phyloP scores from a whole-genome alignment of 2,888 invertebrate genomes.

The Hemithea aestivaria region DNA sequence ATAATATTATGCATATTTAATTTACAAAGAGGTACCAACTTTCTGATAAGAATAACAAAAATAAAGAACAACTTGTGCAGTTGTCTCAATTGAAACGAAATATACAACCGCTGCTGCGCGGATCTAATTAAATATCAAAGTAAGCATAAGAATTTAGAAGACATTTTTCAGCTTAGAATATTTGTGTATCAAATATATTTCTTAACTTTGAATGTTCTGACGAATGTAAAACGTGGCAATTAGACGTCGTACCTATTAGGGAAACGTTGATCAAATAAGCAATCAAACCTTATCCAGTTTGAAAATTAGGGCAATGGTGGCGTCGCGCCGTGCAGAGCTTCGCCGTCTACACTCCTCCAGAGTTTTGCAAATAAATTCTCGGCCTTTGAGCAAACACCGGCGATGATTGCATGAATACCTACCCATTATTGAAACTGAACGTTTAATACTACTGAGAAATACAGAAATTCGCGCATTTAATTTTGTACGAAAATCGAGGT shows the following conservation, averaged over 20 bases:
- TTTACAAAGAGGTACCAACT: too few relatives aligned
- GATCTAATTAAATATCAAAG: too few relatives aligned
- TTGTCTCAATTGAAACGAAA: too few relatives aligned
- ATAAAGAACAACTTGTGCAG: too few relatives aligned
- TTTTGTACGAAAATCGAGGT: too few relatives aligned
- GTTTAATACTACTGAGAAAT: constrained; percentile 8
- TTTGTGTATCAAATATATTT: too few relatives aligned
- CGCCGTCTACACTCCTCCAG: constrained; percentile 45
- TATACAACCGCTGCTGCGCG: too few relatives aligned
- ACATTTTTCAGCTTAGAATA: too few relatives aligned
- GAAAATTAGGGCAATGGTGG: constrained; percentile 51
- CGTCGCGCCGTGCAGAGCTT: constrained; percentile 32
- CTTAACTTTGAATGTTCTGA: too few relatives aligned
- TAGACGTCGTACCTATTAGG: constrained; percentile 34
- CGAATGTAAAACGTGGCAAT: constrained; percentile 30
- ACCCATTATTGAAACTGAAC: constrained; percentile 18
- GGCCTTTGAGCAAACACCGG: constrained; percentile 54
- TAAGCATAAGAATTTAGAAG: too few relatives aligned
- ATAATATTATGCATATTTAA: too few relatives aligned
- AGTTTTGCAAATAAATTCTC: constrained; percentile 67
- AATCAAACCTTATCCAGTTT: constrained; percentile 62
- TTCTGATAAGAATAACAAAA: too few relatives aligned
- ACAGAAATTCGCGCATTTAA: constrained; percentile 4
- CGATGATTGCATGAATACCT: constrained; percentile 47
- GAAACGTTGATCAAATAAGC: constrained; percentile 51